Base-by-base conservation (phyloP, 2,888 invertebrate species). In the Amiota communis region DNA sequence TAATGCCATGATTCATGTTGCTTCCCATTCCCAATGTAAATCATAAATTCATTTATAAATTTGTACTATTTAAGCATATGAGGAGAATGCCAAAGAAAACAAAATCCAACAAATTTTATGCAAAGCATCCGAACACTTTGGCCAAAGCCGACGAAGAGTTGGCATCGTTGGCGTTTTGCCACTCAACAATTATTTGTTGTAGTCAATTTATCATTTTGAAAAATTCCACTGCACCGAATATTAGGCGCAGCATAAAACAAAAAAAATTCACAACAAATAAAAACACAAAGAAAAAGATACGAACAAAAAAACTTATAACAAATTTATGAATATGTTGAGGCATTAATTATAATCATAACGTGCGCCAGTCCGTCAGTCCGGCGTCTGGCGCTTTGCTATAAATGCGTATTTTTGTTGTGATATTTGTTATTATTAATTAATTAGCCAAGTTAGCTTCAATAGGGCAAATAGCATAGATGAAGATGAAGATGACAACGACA, bases 181-280 rank as follows among this genome's bases (percentile, higher is more conserved):
- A 85, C 83, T 83, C 80, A 77, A 67, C 70, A 70, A 78, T 76
- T 80, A 76, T 84, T 20, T 47, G 36, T 79, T 82, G 80, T 84
- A 74, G 72, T 79, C 83, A 83, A 83, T 83, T 85, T 85, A 85
- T 83, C 83, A 83, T 84, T 78, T 83, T 76, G 73, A 69, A 68
- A 85, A 83, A 83, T 83, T 84, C 85, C 85, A 82, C 83, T 75
- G 75, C 74, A 72, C 57, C 61, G 1, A 67, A 49, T 20, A 74
- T 70, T 68, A 49, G 68, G 64, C 67, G 64, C 73, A 74, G 72
- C 59, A 71, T 59, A 77, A 70, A 72, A 72, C 76, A 80, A 78
- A 80, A 23, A 51, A 68, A 23, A 23, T 11, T 36, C 63, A 36
- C 6, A 63, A 63, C 3, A 59, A 63, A 36, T 23, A 13, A 80